These are phyloP conservation scores for Chaetodon trifascialis DNA, from an alignment of 2,113 vertebrate species.

Conservation along the genomic window DNA sequence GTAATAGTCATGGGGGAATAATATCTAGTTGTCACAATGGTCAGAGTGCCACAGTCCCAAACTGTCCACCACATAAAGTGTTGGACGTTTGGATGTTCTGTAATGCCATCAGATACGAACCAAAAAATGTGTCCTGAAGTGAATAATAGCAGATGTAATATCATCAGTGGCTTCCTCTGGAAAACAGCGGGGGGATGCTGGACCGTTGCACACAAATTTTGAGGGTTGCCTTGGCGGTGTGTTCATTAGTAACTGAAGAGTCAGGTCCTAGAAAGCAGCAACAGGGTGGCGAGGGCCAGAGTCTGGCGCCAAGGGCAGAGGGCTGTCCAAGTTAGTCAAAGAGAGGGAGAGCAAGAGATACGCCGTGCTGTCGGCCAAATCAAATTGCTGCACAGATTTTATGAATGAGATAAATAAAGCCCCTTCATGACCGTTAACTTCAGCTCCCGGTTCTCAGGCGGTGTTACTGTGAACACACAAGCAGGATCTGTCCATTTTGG, in stretches of 20 bases:
- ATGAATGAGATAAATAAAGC: conserved; percentile 29
- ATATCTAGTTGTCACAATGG: background rate
- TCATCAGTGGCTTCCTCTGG: background rate
- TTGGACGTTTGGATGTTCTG: too few relatives aligned
- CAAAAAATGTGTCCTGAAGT: background rate
- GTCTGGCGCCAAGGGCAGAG: conserved; percentile 23
- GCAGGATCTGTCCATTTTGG: background rate
- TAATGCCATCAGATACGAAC: background rate
- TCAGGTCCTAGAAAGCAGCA: conserved; percentile 64
- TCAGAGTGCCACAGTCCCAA: background rate
- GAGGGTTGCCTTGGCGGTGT: background rate
- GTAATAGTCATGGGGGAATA: background rate
- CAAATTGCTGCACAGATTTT: background rate
- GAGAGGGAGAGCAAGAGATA: conserved; percentile 26
- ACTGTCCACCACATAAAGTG: background rate
- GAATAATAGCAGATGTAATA: background rate
- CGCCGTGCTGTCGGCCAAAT: conserved; percentile 23
- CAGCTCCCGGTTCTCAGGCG: background rate
- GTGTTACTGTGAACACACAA: background rate
- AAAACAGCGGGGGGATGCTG: background rate
- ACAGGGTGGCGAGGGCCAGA: conserved; percentile 1
- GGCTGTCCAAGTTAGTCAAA: conserved; percentile 43
- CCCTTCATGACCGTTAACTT: background rate
- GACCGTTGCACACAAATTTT: background rate
- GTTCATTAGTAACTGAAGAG: conserved; percentile 45